Percentiles rank a stretch among this genome's conserved stretches.
Evolutionary conservation across 2,888 invertebrate species (phyloP).

Genomic region (Cenopis cana): DNA sequence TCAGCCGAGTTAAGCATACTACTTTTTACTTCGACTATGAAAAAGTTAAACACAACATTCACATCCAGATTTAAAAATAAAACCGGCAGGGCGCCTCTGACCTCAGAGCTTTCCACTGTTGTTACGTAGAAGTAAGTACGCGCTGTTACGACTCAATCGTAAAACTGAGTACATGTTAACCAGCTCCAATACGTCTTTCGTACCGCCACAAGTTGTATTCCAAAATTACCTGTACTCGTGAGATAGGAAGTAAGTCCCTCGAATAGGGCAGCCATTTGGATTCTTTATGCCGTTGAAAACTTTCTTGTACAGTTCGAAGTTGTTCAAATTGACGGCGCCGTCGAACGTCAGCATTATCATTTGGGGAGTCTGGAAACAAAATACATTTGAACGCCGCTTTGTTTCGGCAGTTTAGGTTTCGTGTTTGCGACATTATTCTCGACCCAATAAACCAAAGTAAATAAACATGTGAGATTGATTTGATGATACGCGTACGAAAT

Average conservation of each 20-base stretch:
- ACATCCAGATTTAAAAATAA: not conserved
- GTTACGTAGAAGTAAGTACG: not conserved
- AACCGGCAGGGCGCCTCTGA: not conserved
- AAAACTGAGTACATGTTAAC: conserved; percentile 24
- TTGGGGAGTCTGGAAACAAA: conserved; percentile 91
- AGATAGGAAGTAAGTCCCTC: conserved; percentile 96
- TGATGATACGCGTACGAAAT: not conserved
- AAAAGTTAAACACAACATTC: not conserved
- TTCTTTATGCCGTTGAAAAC: conserved; percentile 93
- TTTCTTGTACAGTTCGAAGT: conserved; percentile 94
- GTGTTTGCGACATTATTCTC: not conserved
- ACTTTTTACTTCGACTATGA: not conserved
- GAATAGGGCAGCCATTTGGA: conserved; percentile 95
- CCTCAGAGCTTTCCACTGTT: not conserved
- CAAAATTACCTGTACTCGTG: conserved; percentile 90
- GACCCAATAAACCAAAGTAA: not conserved
- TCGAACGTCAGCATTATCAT: conserved; percentile 97
- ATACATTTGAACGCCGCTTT: conserved; percentile 23
- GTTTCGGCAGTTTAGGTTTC: conserved; percentile 2
- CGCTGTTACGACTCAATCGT: not conserved
- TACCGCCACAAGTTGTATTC: conserved; percentile 22
- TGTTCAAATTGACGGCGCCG: conserved; percentile 96
- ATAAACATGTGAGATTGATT: not conserved
- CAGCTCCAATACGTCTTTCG: conserved; percentile 7
- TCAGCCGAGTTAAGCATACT: not conserved